phyloP scores from a whole-genome alignment of 1,140 invertebrate species.

The Luehdorfia chinensis region DNA sequence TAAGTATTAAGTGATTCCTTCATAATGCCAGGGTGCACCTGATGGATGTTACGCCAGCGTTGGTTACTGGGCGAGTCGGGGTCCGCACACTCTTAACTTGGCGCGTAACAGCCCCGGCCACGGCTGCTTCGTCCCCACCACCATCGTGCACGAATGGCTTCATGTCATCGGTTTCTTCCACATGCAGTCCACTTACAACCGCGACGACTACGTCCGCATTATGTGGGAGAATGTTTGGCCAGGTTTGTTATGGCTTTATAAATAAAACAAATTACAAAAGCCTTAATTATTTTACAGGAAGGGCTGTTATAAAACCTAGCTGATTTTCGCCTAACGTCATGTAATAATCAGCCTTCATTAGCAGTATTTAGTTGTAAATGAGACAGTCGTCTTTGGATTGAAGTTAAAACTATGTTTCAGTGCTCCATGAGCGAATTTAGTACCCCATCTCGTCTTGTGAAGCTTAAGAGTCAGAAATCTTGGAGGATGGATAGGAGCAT shows the following conservation, averaged over 20 bases:
- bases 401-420: too few species aligned
- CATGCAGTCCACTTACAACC: slow-evolving; percentile 83
- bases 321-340: too few species aligned
- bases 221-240: slow-evolving; percentile 81
- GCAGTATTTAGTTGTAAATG: too few species aligned
- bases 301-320: too few species aligned
- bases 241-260: too few species aligned
- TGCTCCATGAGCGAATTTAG: too few species aligned
- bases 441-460: too few species aligned
- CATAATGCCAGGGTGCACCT: slow-evolving; percentile 40
- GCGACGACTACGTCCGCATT: slow-evolving; percentile 83
- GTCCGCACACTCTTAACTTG: slow-evolving; percentile 68
- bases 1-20: too few species aligned
- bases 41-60: slow-evolving; percentile 73
- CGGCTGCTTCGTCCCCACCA: slow-evolving; percentile 63
- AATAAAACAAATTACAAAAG: neutral
- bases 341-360: too few species aligned
- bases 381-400: neutral
- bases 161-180: slow-evolving; percentile 84
- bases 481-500: too few species aligned
- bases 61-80: slow-evolving; percentile 45
- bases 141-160: slow-evolving; percentile 82
- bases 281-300: neutral
- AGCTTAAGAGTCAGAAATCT: too few species aligned
- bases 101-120: slow-evolving; percentile 44